Evolutionary conservation across 1,140 invertebrate species (phyloP), one percentile per base, ranked within the genome.

Genomic region (Batillaria attramentaria): DNA sequence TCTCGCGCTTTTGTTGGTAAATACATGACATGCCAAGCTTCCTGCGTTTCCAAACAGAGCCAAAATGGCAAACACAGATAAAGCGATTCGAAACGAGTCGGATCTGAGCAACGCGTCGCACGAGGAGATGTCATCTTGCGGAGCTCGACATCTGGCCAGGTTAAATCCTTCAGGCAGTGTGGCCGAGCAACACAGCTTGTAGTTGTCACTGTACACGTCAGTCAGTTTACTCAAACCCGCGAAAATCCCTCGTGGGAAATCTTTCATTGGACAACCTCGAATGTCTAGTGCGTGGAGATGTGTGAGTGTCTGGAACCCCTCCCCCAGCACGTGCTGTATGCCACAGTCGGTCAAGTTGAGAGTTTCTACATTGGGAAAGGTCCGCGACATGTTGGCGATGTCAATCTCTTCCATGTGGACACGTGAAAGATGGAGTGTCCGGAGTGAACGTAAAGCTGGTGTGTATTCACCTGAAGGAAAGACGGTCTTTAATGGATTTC

Each of bases 21-120:
- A 31, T 13, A 81, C 39, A 1, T 31, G 57, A 35, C 78, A 81
- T 20, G 79, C 42, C 16, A 86, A 77, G 35, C 81, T 83, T 31
- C 60, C 41, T 28, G 72, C 20, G 73, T 86, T 86, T 28, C 85
- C 85, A 24, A 82, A 6, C n/a, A 85, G 37, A 20, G 84, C 79
- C 20, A 20, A 31, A 20, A 80, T 18, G 8, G 77, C 81, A 6
- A 84, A 69, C 28, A 84, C n/a, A 80, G 78, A 81, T 18, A 86
- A 50, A 57, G 42, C 72, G 0, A 80, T 57, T 3, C 74, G 68
- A 0, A 83, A 65, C 4, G 70, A 10, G 2, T 0, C 46, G 10
- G 70, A 72, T 20, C 41, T 28, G 2, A 72, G 43, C 5, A 72
- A 33, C 28, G 28, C 24, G 28, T 72, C 70, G 35, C 70, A 72